Conservation (phyloP, 2,113 vertebrate species). For the Eretmochelys imbricata region DNA sequence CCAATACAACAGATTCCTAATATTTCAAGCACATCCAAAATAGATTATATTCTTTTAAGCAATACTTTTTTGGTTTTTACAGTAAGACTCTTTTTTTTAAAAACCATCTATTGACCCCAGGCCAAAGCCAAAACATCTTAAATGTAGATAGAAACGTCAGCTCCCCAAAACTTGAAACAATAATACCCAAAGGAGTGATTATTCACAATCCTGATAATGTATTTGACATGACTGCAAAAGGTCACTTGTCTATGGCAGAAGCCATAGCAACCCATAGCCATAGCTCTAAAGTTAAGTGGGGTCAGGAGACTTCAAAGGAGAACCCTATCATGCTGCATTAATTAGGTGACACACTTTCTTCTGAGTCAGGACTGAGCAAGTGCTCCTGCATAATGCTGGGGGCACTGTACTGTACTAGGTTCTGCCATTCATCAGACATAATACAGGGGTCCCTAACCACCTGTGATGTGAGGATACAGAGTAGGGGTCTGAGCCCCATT, state of each 20-base stretch:
- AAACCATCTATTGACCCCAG: slow-evolving; percentile 26
- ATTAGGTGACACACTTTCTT: slow-evolving; percentile 9
- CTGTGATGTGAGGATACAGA: accelerated
- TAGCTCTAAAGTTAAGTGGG: slow-evolving; percentile 36
- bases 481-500: not conserved
- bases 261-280: slow-evolving; percentile 25
- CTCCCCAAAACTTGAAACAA: slow-evolving; percentile 36
- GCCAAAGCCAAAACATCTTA: slow-evolving; percentile 35
- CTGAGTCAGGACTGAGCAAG: slow-evolving; percentile 22
- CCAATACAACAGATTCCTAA: not conserved
- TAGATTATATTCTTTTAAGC: slow-evolving; percentile 3
- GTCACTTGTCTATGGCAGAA: slow-evolving; percentile 50
- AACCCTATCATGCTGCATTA: slow-evolving; percentile 10
- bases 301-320: slow-evolving; percentile 21
- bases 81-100: not conserved
- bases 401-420: not conserved
- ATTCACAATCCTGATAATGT: slow-evolving; percentile 54
- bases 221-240: not conserved
- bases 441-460: accelerated
- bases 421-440: not conserved
- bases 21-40: not conserved
- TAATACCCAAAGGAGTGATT: slow-evolving; percentile 57
- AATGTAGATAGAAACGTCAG: slow-evolving; percentile 27
- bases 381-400: not conserved
- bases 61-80: slow-evolving; percentile 5